Evolutionary conservation across 2,797 vertebrate species (phyloP).

Genomic region (Echiichthys vipera): DNA sequence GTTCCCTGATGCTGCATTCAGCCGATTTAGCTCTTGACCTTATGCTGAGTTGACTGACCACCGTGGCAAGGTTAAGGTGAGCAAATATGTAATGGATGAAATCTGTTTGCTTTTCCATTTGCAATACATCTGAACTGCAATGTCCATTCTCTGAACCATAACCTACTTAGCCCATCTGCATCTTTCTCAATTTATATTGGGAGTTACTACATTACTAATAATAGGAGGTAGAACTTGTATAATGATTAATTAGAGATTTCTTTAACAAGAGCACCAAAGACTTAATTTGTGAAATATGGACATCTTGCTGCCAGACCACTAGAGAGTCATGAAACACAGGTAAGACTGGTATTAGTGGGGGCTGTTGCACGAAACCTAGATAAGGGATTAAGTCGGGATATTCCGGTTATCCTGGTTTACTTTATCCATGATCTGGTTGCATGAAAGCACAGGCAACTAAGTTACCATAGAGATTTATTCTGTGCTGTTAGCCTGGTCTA

Average conservation of each 20-base stretch:
- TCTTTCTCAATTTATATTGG: not conserved
- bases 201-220: not conserved
- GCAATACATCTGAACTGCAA: conserved; percentile 4
- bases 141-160: not conserved
- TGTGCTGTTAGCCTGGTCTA: too few species aligned
- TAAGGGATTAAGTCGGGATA: too few species aligned
- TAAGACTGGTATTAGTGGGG: not conserved
- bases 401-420: too few species aligned
- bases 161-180: not conserved
- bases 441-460: too few species aligned
- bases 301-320: not conserved
- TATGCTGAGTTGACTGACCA: conserved; percentile 64
- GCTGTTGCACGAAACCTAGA: too few species aligned
- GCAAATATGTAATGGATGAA: conserved; percentile 51
- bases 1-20: conserved; percentile 4
- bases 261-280: not conserved
- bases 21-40: conserved; percentile 16
- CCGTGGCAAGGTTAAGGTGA: conserved; percentile 40
- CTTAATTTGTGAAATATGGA: not conserved
- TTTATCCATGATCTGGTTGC: too few species aligned
- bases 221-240: not conserved
- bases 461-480: too few species aligned
- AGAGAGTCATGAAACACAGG: not conserved
- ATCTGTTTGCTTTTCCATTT: conserved; percentile 63
- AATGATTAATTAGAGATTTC: not conserved